phyloP scores from a whole-genome alignment of 2,888 invertebrate genomes.

The Agrotis ipsilon region DNA sequence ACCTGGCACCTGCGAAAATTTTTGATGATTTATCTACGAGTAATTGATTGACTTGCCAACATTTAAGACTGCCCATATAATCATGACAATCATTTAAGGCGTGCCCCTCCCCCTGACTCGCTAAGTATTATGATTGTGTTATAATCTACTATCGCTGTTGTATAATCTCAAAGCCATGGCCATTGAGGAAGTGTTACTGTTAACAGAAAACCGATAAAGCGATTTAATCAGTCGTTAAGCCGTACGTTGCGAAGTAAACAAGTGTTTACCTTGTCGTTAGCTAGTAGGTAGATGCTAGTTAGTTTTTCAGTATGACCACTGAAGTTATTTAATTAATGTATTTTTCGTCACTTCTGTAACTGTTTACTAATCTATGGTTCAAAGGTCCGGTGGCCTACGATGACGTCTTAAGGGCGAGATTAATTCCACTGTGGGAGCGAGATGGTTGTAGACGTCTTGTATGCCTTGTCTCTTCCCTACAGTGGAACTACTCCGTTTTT shows the following conservation, averaged over 20 bases:
- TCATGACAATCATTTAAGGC: not conserved
- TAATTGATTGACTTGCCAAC: not conserved
- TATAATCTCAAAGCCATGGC: constrained; percentile 21
- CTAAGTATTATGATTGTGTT: constrained; percentile 4
- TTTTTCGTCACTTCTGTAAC: not conserved
- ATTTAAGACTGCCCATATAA: not conserved
- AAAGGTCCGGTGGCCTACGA: not conserved
- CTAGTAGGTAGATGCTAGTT: not conserved
- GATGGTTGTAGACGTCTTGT: too few species aligned
- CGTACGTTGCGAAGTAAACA: not conserved
- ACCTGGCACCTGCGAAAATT: too few species aligned
- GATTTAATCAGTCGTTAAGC: constrained; percentile 16
- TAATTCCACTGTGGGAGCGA: too few species aligned
- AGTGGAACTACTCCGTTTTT: too few species aligned
- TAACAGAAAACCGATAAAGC: constrained; percentile 14
- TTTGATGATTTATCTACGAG: not conserved
- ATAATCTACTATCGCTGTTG: constrained; percentile 29
- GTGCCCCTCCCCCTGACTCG: not conserved
- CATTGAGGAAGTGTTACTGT: constrained; percentile 24
- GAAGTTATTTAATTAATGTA: not conserved
- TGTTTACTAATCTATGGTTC: not conserved
- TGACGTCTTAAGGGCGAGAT: too few species aligned
- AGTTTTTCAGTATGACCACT: not conserved
- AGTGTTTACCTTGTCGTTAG: constrained; percentile 4
- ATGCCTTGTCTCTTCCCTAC: too few species aligned